phyloP scores from a whole-genome alignment of 2,888 invertebrate species.

The Nymphalis c-album region DNA sequence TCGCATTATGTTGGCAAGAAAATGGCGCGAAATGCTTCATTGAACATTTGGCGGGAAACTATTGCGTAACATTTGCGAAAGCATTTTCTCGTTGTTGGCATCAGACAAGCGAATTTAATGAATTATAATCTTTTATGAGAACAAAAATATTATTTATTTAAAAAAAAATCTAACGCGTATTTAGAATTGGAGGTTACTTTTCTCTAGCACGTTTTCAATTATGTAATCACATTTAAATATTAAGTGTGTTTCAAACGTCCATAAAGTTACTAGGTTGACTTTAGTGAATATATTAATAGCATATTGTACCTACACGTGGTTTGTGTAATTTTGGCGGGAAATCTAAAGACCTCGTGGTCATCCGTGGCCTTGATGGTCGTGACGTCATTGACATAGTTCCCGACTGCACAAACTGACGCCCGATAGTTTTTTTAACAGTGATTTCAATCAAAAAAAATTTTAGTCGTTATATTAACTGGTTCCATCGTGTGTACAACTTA shows the following conservation, averaged over 20 bases:
- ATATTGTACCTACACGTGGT: slow-evolving; percentile 49
- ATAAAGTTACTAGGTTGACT: slow-evolving; percentile 6
- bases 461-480: slow-evolving; percentile 38
- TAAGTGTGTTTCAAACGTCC: not conserved
- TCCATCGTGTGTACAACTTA: slow-evolving; percentile 5
- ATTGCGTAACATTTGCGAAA: slow-evolving; percentile 68
- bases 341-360: slow-evolving; percentile 48
- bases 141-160: not conserved
- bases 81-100: slow-evolving; percentile 47
- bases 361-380: slow-evolving; percentile 71
- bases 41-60: slow-evolving; percentile 74
- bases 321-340: slow-evolving; percentile 70
- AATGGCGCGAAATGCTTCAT: slow-evolving; percentile 77
- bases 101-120: slow-evolving; percentile 28
- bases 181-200: slow-evolving; percentile 32
- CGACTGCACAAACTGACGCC: slow-evolving; percentile 62
- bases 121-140: not conserved
- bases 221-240: slow-evolving; percentile 7
- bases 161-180: not conserved
- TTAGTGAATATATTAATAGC: not conserved
- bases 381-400: slow-evolving; percentile 79
- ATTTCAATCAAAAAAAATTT: slow-evolving; percentile 40
- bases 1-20: slow-evolving; percentile 55
- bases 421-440: slow-evolving; percentile 38
- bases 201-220: slow-evolving; percentile 24